Base-by-base conservation (phyloP, 2,888 invertebrate species). In the Epistrophe grossulariae region DNA sequence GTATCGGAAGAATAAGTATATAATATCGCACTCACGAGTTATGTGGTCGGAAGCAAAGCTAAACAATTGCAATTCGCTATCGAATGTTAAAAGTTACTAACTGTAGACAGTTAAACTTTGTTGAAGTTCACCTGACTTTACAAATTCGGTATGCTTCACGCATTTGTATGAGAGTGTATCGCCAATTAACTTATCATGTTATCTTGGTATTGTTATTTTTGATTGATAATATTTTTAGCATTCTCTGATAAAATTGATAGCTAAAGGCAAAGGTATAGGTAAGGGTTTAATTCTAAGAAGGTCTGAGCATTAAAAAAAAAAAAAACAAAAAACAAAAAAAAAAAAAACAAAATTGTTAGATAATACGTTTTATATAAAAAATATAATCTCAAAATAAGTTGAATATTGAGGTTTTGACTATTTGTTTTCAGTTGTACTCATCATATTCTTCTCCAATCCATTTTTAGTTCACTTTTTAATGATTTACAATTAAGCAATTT, bases 21-120 rank as follows among this genome's bases (percentile, higher is more conserved):
- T 28, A n/a, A 48, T 19, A 28, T 50, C 17, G 35, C 50, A 68
- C 68, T 68, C 52, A 24, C 24, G 15, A 59, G 13, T 48, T 43
- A 35, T 15, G 24, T 57, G 24, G 40, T 24, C 68, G 17, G 48
- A 55, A 70, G 76, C 28, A 45, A 82, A 48, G 52, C 70, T 55
- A 40, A 77, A 15, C 71, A 64, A 72, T 74, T 82, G 78, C 85
- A 85, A 62, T 50, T 50, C 78, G 60, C 79, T 71, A 62, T 87
- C 83, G 71, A 87, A 71, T 72, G 71, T 64, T 52, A 79, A 82
- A 83, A 19, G 19, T 50, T 70, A 87, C 87, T 87, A 79, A 87
- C 17, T 72, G 82, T 64, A 59, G 40, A 24, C 68, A 70, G 40
- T 38, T 71, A 64, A 66, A 66, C 24, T 55, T 50, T 52, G 38